These are phyloP conservation scores for Microctonus aethiopoides DNA, from an alignment of 2,888 invertebrate species.

Conservation along the genomic window DNA sequence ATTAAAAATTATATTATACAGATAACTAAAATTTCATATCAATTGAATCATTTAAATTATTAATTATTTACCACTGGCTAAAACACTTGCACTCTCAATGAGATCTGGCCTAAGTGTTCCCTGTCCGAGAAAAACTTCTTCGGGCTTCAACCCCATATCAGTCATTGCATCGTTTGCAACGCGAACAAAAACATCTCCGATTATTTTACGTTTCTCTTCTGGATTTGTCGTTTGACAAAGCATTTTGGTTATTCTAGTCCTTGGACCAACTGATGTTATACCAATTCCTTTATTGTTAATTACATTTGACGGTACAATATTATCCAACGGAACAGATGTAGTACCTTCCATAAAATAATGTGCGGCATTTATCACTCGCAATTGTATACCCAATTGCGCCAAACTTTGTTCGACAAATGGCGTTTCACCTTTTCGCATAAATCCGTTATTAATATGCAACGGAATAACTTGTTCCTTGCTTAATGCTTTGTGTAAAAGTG, in stretches of 20 bases:
- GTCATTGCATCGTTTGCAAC: constrained; percentile 90
- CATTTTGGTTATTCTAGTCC: constrained; percentile 81
- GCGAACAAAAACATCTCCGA: constrained; percentile 98
- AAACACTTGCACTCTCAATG: constrained; percentile 93
- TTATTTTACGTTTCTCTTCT: constrained; percentile 98
- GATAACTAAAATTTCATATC: not conserved
- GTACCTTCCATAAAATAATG: constrained; percentile 81
- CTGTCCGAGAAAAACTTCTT: constrained; percentile 93
- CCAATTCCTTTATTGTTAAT: constrained; percentile 65
- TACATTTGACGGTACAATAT: constrained; percentile 47
- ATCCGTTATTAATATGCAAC: constrained; percentile 98
- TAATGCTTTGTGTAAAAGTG: constrained; percentile 90
- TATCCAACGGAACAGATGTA: constrained; percentile 79
- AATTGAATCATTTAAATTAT: not conserved
- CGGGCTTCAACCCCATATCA: constrained; percentile 88
- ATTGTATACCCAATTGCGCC: constrained; percentile 82
- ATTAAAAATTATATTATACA: not conserved
- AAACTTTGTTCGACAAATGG: constrained; percentile 86
- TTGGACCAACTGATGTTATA: constrained; percentile 57
- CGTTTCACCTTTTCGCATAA: constrained; percentile 97
- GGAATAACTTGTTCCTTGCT: constrained; percentile 92
- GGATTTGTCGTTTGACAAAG: constrained; percentile 89
- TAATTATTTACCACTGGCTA: constrained; percentile 75
- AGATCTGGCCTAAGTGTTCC: constrained; percentile 97
- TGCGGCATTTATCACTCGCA: constrained; percentile 80